Evolutionary conservation across 2,888 invertebrate species (phyloP), one percentile per base, ranked within the genome.

Genomic region (Noctuana brunneofusca): DNA sequence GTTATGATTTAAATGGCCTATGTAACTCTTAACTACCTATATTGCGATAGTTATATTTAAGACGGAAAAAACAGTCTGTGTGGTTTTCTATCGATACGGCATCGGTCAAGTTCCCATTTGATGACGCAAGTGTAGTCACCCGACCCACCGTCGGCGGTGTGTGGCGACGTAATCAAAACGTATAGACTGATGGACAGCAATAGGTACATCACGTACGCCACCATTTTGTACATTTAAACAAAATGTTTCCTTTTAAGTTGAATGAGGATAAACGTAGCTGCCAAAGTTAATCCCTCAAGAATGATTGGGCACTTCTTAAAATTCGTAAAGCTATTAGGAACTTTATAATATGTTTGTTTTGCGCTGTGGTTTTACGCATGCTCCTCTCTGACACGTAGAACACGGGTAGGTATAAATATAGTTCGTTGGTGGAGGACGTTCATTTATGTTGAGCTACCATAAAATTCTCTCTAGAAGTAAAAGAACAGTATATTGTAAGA

Each of bases 191-290:
- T 69, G 70, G 64, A 66, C 64, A 72, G 76, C 81, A n/a, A n/a
- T n/a, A n/a, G n/a, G n/a, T n/a, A n/a, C n/a, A n/a, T n/a, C n/a
- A 83, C 83, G 80, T 83, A 84, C 69, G 71, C 75, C 69, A 67
- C 63, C 35, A 52, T 32, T 32, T 32, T 32, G n/a, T 12, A 3
- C n/a, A 12, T n/a, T 2, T 3, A n/a, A n/a, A 35, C n/a, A n/a
- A 35, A 12, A 4, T 3, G 2, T n/a, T 35, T 35, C 35, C 35
- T 35, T 6, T 35, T 35, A 35, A n/a, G 35, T 35, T n/a, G 12
- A 35, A n/a, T 24, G 6, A 35, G 35, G 35, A 35, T 35, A 35
- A 35, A 35, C n/a, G 3, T 12, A 3, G 2, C 2, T n/a, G n/a
- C n/a, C n/a, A n/a, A n/a, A n/a, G n/a, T n/a, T n/a, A n/a, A n/a